Evolutionary conservation across 1,140 invertebrate genomes (phyloP).

Genomic region (Drosophila teissieri): DNA sequence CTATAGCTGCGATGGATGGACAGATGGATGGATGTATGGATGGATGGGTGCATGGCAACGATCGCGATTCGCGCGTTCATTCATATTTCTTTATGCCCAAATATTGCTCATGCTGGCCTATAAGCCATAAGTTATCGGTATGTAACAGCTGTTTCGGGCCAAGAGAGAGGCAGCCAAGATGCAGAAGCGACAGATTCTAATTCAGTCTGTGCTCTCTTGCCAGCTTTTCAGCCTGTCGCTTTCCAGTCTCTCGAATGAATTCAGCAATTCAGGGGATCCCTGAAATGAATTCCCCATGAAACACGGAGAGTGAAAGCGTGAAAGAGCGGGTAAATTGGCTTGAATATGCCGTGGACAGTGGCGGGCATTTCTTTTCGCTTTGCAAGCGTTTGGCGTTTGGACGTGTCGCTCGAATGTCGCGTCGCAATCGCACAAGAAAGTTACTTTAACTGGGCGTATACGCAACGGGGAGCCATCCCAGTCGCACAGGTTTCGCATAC

Average conservation of each 20-base stretch:
- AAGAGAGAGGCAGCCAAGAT: neutral
- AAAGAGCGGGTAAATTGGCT: constrained; percentile 45
- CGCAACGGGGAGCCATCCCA: constrained; percentile 46
- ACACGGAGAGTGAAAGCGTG: neutral
- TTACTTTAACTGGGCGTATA: constrained; percentile 71
- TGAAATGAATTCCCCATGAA: constrained; percentile 35
- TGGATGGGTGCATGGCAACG: constrained; percentile 52
- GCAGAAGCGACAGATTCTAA: constrained; percentile 14
- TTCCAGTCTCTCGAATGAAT: constrained; percentile 66
- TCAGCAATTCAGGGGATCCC: constrained; percentile 64
- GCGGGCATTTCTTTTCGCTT: constrained; percentile 72
- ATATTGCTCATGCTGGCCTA: constrained; percentile 49
- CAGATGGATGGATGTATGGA: constrained; percentile 57
- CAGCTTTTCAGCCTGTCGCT: constrained; percentile 44
- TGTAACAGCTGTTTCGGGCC: constrained; percentile 36
- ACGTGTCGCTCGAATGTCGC: constrained; percentile 77
- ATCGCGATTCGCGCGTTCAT: constrained; percentile 20
- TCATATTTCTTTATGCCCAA: constrained; percentile 69
- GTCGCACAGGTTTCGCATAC: constrained; percentile 31
- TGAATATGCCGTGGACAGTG: constrained; percentile 31
- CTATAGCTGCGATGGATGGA: constrained; percentile 33
- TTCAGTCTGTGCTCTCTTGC: neutral
- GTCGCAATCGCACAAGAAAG: constrained; percentile 54
- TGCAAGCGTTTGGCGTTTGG: constrained; percentile 78
- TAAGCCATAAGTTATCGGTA: too few species aligned